Evolutionary conservation across 1,140 invertebrate species (phyloP).

Genomic region (Andrena cerasifolii): DNA sequence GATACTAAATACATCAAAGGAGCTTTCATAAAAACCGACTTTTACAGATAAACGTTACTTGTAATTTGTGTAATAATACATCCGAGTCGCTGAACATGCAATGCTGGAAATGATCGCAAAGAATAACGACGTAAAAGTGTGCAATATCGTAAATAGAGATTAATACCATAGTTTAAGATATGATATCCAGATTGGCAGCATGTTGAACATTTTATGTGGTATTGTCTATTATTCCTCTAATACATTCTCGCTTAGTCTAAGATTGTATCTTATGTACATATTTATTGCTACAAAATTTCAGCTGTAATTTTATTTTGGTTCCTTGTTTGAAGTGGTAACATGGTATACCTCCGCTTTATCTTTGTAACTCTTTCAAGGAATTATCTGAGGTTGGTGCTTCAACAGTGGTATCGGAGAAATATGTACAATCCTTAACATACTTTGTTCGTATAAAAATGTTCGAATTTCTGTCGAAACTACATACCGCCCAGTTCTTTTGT

Average conservation of each 20-base stretch:
- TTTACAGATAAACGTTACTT: slow-evolving; percentile 42
- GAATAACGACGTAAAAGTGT: slow-evolving; percentile 47
- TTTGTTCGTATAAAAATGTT: slow-evolving; percentile 61
- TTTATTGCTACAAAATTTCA: slow-evolving; percentile 38
- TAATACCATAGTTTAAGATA: slow-evolving; percentile 62
- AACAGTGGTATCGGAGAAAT: slow-evolving; percentile 43
- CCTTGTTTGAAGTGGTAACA: slow-evolving; percentile 51
- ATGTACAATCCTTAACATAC: slow-evolving; percentile 53
- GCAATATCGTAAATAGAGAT: slow-evolving; percentile 50
- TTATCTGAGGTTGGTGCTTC: slow-evolving; percentile 25
- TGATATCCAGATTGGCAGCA: slow-evolving; percentile 74
- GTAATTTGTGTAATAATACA: slow-evolving; percentile 48
- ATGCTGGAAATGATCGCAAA: slow-evolving; percentile 46
- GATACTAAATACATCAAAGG: slow-evolving; percentile 7
- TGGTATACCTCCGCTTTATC: slow-evolving; percentile 3
- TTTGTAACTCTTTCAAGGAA: slow-evolving; percentile 20
- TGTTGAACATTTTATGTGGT: slow-evolving; percentile 72
- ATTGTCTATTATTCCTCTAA: slow-evolving; percentile 66
- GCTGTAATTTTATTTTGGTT: slow-evolving; percentile 62
- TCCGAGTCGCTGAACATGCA: slow-evolving; percentile 38
- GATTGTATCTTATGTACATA: slow-evolving; percentile 50
- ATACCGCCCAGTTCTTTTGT: slow-evolving; percentile 18
- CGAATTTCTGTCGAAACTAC: slow-evolving; percentile 42
- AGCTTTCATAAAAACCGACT: slow-evolving; percentile 35
- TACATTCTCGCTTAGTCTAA: slow-evolving; percentile 34